phyloP scores from a whole-genome alignment of 2,797 vertebrate genomes.

The Bovichtus variegatus region DNA sequence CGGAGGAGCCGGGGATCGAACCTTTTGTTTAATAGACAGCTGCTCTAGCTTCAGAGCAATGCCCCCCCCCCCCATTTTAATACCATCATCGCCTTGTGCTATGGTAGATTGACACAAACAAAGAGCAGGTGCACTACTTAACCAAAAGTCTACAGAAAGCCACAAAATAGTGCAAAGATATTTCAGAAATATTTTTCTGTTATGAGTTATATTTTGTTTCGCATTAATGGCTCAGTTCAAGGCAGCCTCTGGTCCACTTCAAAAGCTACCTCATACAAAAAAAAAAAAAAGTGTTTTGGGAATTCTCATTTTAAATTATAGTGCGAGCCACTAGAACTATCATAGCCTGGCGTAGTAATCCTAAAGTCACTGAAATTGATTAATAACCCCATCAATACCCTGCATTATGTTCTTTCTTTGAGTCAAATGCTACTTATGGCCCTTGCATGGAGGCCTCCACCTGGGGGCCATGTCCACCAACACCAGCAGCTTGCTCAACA shows the following conservation, averaged over 20 bases:
- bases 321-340: conserved; percentile 4
- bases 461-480: conserved; percentile 29
- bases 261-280: not conserved
- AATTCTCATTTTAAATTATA: no score
- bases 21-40: no score
- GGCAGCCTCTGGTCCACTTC: not conserved
- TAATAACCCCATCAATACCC: conserved; percentile 37
- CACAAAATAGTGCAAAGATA: not conserved
- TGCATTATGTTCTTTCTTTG: conserved; percentile 26
- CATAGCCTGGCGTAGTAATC: not conserved
- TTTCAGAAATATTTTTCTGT: not conserved
- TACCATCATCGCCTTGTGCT: not conserved
- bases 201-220: not conserved
- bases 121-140: not conserved
- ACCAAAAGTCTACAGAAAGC: not conserved
- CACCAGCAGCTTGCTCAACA: conserved; percentile 23
- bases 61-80: no score
- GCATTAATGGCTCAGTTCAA: not conserved
- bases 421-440: conserved; percentile 11
- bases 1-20: no score
- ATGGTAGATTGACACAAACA: not conserved
- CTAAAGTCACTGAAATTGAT: conserved; percentile 26
- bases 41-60: no score
- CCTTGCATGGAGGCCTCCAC: conserved; percentile 20
- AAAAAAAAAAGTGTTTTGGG: no score